Conservation (phyloP, 2,797 vertebrate genomes). For the Tapera naevia region DNA sequence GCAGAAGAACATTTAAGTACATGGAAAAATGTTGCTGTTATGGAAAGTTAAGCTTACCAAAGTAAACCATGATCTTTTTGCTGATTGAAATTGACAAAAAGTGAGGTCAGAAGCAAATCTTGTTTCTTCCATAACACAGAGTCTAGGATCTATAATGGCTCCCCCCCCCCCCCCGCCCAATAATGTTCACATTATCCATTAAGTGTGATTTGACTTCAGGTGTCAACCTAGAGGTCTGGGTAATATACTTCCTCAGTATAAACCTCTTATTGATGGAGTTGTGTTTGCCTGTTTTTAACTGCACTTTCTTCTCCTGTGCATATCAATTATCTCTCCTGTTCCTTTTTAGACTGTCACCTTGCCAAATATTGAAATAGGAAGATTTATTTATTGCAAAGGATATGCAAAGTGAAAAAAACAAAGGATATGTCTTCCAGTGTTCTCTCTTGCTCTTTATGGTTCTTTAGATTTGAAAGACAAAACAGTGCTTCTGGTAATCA, state of each 20-base stretch:
- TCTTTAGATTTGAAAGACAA: constrained; percentile 34
- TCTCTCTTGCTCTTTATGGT: constrained; percentile 20
- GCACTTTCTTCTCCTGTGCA: constrained; percentile 55
- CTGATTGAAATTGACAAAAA: constrained; percentile 68
- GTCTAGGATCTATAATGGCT: not conserved
- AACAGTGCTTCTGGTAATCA: not conserved
- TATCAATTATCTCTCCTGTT: constrained; percentile 71
- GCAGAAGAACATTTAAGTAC: constrained; percentile 23
- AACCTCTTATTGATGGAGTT: constrained; percentile 64
- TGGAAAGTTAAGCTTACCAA: constrained; percentile 43
- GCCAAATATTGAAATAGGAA: constrained; percentile 66
- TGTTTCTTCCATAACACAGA: constrained; percentile 53
- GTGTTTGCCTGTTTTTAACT: constrained; percentile 71
- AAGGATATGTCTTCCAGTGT: constrained; percentile 1
- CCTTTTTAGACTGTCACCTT: constrained; percentile 66
- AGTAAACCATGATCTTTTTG: constrained; percentile 42
- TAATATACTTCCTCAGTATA: constrained; percentile 54
- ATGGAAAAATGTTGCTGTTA: constrained; percentile 17
- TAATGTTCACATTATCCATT: constrained; percentile 60
- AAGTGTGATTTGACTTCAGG: constrained; percentile 64
- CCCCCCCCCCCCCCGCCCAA: fast-evolving
- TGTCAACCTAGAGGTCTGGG: constrained; percentile 38
- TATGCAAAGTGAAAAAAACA: not conserved
- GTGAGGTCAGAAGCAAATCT: constrained; percentile 54
- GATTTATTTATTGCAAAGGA: constrained; percentile 64